A percentile compares a stretch with the other conserved stretches of the same genome.
These are phyloP conservation scores for Heterotis niloticus DNA, from an alignment of 2,113 vertebrate species.

Conservation along the genomic window DNA sequence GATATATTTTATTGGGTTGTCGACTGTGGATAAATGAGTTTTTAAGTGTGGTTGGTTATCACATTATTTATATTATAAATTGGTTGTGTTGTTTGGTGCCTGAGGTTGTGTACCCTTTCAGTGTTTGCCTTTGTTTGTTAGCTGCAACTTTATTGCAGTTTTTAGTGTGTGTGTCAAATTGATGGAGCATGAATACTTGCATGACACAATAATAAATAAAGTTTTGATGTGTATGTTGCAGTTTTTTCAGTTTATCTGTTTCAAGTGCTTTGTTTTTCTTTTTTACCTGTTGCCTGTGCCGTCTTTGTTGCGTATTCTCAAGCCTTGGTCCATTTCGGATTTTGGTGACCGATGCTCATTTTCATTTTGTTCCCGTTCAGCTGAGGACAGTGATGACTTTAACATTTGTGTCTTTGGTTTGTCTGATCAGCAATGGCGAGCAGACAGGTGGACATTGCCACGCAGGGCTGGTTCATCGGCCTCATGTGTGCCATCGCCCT, in stretches of 20 bases:
- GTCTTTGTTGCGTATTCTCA: not conserved
- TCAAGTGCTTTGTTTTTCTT: too few species aligned
- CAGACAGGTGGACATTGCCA: constrained; percentile 93
- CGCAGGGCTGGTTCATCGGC: constrained; percentile 98
- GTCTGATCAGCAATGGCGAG: constrained; percentile 82
- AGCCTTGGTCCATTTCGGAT: too few species aligned
- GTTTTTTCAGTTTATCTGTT: not conserved
- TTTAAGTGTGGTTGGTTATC: too few species aligned
- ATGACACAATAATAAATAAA: not conserved
- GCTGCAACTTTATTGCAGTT: too few species aligned
- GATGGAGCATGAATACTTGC: not conserved
- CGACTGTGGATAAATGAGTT: too few species aligned
- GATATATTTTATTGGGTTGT: too few species aligned
- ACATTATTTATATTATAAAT: too few species aligned
- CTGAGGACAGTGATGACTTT: not conserved
- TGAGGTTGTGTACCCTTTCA: not conserved
- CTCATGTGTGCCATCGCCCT: constrained; percentile 98
- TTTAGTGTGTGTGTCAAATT: too few species aligned
- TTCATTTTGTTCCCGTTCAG: not conserved
- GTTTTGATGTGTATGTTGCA: not conserved
- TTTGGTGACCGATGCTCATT: too few species aligned
- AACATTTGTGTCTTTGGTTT: not conserved
- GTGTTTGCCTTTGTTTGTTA: not conserved
- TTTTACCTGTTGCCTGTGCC: not conserved
- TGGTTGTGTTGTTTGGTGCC: not conserved